Conservation (phyloP, 2,113 vertebrate species). For the Phalacrocorax aristotelis region DNA sequence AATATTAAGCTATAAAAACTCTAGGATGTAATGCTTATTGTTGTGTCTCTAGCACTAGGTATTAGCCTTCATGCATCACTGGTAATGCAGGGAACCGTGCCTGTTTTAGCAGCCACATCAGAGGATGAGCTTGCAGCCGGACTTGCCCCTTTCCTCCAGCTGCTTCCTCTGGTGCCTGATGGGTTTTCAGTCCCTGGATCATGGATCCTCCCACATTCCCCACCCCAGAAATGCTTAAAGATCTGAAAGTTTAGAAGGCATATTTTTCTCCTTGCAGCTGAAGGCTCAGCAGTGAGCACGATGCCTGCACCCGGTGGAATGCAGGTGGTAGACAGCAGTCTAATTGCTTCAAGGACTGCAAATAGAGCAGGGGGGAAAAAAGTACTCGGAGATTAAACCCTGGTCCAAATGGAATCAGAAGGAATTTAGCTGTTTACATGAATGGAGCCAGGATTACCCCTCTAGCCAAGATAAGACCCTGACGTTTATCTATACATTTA, state of each 20-base stretch:
- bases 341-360: constrained; percentile 58
- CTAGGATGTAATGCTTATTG: not conserved
- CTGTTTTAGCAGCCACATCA: not conserved
- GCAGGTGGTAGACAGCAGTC: constrained; percentile 22
- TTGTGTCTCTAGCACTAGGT: not conserved
- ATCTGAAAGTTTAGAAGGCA: not conserved
- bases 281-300: not conserved
- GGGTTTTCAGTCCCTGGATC: not conserved
- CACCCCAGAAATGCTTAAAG: not conserved
- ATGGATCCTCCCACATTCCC: not conserved
- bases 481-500: constrained; percentile 60
- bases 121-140: not conserved
- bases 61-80: not conserved
- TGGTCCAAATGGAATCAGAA: constrained; percentile 39
- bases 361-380: not conserved
- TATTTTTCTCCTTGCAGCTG: not conserved
- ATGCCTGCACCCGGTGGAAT: not conserved
- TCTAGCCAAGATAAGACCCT: constrained; percentile 20
- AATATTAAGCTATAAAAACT: not conserved
- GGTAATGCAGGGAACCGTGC: not conserved
- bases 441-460: constrained; percentile 33
- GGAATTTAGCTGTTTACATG: constrained; percentile 61
- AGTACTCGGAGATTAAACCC: not conserved
- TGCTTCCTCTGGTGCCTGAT: not conserved
- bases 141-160: not conserved